Evolutionary conservation across 2,797 vertebrate genomes (phyloP).

Genomic region (Morelia viridis): DNA sequence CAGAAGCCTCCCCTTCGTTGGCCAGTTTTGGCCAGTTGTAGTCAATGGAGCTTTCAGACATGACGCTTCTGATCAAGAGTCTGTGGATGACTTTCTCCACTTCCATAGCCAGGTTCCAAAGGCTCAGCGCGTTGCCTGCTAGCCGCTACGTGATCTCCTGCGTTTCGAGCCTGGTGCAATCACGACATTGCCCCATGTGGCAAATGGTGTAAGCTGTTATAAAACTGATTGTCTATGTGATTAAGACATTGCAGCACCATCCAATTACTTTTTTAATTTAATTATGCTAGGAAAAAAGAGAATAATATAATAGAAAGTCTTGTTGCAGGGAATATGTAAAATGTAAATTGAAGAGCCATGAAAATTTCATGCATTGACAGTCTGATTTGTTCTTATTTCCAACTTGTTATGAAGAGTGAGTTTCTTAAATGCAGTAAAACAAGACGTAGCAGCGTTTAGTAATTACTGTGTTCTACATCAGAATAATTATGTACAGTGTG

Average conservation of each 20-base stretch:
- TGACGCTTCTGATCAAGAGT: slow-evolving; percentile 61
- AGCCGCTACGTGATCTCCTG: slow-evolving; percentile 70
- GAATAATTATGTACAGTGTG: slow-evolving; percentile 81
- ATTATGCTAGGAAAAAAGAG: slow-evolving; percentile 80
- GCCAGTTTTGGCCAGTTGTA: slow-evolving; percentile 62
- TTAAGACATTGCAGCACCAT: slow-evolving; percentile 82
- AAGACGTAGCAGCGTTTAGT: slow-evolving; percentile 77
- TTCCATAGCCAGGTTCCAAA: slow-evolving; percentile 62
- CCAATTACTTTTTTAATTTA: slow-evolving; percentile 85
- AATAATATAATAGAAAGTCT: slow-evolving; percentile 81
- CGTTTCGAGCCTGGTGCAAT: slow-evolving; percentile 77
- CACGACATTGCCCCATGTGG: slow-evolving; percentile 81
- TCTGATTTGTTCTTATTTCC: slow-evolving; percentile 81
- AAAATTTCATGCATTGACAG: slow-evolving; percentile 82
- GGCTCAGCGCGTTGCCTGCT: slow-evolving; percentile 66
- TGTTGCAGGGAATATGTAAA: slow-evolving; percentile 82
- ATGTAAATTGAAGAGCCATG: slow-evolving; percentile 82
- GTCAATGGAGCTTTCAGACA: slow-evolving; percentile 69
- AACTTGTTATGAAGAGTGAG: slow-evolving; percentile 76
- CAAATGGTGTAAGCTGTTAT: slow-evolving; percentile 82
- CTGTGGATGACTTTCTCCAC: slow-evolving; percentile 61
- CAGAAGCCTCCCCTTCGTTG: slow-evolving; percentile 43
- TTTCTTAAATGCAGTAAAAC: slow-evolving; percentile 78
- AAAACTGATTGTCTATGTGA: slow-evolving; percentile 84
- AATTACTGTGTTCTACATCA: slow-evolving; percentile 81